Evolutionary conservation across 2,113 vertebrate genomes (phyloP).

Genomic region (Xenopus tropicalis): DNA sequence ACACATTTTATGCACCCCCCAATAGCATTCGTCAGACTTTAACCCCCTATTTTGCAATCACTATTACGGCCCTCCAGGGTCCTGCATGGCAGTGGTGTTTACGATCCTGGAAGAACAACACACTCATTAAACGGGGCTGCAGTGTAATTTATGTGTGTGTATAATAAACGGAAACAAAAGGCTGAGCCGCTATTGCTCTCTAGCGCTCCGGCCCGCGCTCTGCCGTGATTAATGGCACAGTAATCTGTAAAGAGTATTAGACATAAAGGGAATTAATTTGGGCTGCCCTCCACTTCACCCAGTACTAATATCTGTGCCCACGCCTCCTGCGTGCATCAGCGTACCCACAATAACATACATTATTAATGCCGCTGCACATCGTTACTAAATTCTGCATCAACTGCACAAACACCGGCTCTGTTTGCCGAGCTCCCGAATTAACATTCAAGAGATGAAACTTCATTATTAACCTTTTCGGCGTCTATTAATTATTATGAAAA

Average conservation of each 20-base stretch:
- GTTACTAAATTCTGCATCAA: background rate
- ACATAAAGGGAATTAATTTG: constrained; percentile 2
- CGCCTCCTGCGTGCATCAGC: background rate
- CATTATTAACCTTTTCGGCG: too few relatives aligned
- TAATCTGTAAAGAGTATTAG: constrained; percentile 8
- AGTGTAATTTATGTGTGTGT: constrained; percentile 25
- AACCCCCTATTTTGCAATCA: background rate
- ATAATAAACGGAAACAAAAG: constrained; percentile 18
- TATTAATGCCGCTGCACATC: constrained; percentile 24
- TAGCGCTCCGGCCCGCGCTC: background rate
- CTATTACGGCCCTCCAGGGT: constrained; percentile 3
- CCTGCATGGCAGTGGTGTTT: constrained; percentile 2
- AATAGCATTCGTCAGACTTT: constrained; percentile 4
- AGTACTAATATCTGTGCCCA: constrained; percentile 12
- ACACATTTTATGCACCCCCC: constrained; percentile 56
- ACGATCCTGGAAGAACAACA: background rate
- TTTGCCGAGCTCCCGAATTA: background rate
- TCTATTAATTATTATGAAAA: too few relatives aligned
- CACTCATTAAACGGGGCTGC: constrained; percentile 16
- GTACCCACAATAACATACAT: constrained; percentile 26
- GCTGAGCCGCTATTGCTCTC: constrained; percentile 7
- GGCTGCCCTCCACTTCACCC: constrained; percentile 33
- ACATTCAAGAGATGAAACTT: background rate
- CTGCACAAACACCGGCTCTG: background rate
- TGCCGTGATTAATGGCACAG: constrained; percentile 29